These are phyloP conservation scores for Rallus limicola DNA, from an alignment of 2,113 vertebrate genomes.

Conservation along the genomic window DNA sequence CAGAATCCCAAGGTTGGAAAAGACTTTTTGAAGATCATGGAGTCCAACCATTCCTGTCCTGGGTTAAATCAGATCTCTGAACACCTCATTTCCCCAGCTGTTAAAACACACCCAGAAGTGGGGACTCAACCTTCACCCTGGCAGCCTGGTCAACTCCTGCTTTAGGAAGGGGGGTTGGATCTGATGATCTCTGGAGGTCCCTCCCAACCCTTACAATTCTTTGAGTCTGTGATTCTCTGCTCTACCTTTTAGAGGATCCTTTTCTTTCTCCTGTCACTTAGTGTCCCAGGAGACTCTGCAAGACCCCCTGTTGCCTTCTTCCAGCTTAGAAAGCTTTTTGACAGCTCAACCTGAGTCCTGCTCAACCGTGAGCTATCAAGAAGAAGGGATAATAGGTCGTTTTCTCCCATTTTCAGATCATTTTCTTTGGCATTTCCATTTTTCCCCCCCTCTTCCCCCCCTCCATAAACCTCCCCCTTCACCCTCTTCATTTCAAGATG, in stretches of 20 bases:
- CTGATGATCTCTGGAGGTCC: too few relatives aligned
- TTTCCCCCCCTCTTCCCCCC: neutral
- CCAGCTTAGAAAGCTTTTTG: conserved; percentile 38
- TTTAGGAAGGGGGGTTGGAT: neutral
- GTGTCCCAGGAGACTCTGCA: neutral
- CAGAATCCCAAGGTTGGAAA: too few relatives aligned
- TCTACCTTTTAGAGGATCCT: neutral
- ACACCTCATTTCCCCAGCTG: too few relatives aligned
- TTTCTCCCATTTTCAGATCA: conserved; percentile 51
- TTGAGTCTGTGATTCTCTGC: neutral
- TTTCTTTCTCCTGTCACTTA: conserved; percentile 7
- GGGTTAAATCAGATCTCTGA: too few relatives aligned
- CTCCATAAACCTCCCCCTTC: neutral
- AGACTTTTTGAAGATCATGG: too few relatives aligned
- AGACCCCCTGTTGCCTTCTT: neutral
- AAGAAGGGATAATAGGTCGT: neutral
- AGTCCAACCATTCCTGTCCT: too few relatives aligned
- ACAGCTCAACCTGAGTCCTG: conserved; percentile 30
- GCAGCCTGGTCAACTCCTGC: neutral
- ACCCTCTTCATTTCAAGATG: neutral
- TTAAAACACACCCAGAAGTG: too few relatives aligned
- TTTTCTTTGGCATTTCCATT: neutral
- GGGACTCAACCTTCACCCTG: too few relatives aligned
- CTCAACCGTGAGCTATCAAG: conserved; percentile 9
- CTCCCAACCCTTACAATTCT: neutral